Base-by-base conservation (phyloP, 2,888 invertebrate species). In the Acleris holmiana region DNA sequence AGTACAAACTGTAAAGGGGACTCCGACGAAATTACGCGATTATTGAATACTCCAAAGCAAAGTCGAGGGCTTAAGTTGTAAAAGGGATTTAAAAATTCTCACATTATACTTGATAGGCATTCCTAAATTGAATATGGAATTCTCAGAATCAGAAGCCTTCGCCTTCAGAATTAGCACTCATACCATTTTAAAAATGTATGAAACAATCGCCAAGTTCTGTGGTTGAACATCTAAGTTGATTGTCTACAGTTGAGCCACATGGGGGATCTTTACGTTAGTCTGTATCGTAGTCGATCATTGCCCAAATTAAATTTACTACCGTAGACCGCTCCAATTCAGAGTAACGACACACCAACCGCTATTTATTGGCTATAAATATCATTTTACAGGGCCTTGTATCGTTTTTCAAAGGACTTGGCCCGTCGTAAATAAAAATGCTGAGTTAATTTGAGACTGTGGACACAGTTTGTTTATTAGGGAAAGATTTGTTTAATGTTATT, bases 281-380 rank as follows among this genome's bases (percentile, higher is more conserved):
- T 67, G 70, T 77, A 76, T 73, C 72, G 73, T 67, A 74, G 69
- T 74, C 78, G 77, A 78, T 80, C 79, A 81, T 78, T 79, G 82
- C 76, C 81, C 84, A 85, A 87, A 85, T 87, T 86, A 83, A 86
- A 87, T 87, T 87, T 87, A 87, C 76, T 81, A 77, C 83, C 78
- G 65, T 80, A 79, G 77, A 77, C 78, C 79, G 73, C 63, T 73
- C 76, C 78, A 81, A 83, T 85, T 84, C 82, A 76, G 76, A 73
- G 80, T 82, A 80, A 81, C 84, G 85, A 84, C 85, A 80, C 75
- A 79, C 67, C 75, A 75, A 75, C 78, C 80, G 72, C 79, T 80
- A 83, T 85, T 86, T 86, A 87, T 86, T 80, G 83, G 75, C 84
- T 78, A 86, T 88, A 88, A 88, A 88, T 86, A 86, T 85, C 83